Base-by-base conservation (phyloP, 2,888 invertebrate species). In the Aquatica leii region DNA sequence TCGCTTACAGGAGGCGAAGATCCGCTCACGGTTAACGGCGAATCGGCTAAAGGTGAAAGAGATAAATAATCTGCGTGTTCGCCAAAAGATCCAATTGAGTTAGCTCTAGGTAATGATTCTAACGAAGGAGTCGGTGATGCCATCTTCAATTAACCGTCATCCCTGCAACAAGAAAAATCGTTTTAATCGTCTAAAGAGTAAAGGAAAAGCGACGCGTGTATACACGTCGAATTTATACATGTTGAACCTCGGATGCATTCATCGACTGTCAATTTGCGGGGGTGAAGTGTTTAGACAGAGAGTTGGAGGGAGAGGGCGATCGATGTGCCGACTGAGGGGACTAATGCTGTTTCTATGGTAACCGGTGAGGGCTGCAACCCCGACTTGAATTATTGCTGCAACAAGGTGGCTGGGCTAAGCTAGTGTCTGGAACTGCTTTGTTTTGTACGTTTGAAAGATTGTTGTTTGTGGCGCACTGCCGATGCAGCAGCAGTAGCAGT, bases 81-180 rank as follows among this genome's bases (percentile, higher is more conserved):
- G 73, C 87, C 84, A 82, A 91, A 90, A 79, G 94, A 94, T 87
- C 93, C 93, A 86, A 94, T 91, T 81, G 94, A 93, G 86, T 93
- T 93, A 85, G 93, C 93, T 88, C 92, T 90, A 82, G 91, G 91
- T 85, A 92, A 87, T 85, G 94, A 95, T 87, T 94, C 95, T 86
- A 94, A 87, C 84, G 94, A 95, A 85, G 94, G 94, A 86, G 94
- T 94, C 79, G 88, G 88, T 85, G 94, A 93, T 88, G 93, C 94
- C 94, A 94, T 94, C 88, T 92, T 93, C 90, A 91, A 86, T 90
- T 90, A 89, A 90, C 90, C 90, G 87, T 90, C 91, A 91, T 91
- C 90, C 90, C 91, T 91, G 87, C 35, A 87, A 89, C 83, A 84
- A 84, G 71, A 78, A 77, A 46, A 24, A 4, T 24, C 6, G 24